A percentile compares a stretch with the other conserved stretches of the same genome.
Evolutionary conservation across 92 coral and sea anemone species (phyloP).

Genomic region (Metridium senile): DNA sequence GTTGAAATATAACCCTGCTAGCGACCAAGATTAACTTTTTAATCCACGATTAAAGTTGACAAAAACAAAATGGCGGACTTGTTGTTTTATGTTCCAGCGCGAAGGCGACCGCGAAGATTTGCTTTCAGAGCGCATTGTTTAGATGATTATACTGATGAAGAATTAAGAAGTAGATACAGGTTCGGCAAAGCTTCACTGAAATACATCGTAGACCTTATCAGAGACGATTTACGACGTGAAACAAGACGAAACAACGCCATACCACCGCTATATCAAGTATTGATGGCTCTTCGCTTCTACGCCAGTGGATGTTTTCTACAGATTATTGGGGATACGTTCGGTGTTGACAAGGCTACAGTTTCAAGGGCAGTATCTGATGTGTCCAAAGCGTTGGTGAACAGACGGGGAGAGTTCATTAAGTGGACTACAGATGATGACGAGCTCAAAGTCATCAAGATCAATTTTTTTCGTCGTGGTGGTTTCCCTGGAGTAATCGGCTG

Average conservation of each 20-base stretch:
- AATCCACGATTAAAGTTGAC: no score
- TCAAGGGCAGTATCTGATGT: slow-evolving; percentile 20
- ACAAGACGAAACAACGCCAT: slow-evolving; percentile 42
- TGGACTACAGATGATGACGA: slow-evolving; percentile 11
- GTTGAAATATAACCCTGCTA: no score
- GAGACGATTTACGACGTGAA: slow-evolving; percentile 29
- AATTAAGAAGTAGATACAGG: neutral
- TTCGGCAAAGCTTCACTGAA: neutral
- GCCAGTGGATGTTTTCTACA: slow-evolving; percentile 53
- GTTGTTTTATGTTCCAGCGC: neutral
- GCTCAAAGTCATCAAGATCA: slow-evolving; percentile 14
- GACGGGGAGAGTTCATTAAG: slow-evolving; percentile 14
- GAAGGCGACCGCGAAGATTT: neutral
- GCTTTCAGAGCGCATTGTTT: neutral
- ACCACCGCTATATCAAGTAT: slow-evolving; percentile 38
- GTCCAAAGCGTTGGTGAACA: slow-evolving; percentile 7
- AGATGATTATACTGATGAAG: neutral
- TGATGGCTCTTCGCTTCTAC: slow-evolving; percentile 47
- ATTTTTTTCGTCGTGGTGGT: slow-evolving; percentile 18
- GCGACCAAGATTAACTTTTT: no score
- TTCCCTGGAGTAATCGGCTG: slow-evolving; percentile 38
- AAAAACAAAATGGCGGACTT: no score
- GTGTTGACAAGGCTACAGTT: slow-evolving; percentile 50
- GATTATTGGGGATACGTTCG: slow-evolving; percentile 54
- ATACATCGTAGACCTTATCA: slow-evolving; percentile 24